These are phyloP conservation scores for Hephaestus fuliginosus DNA, from an alignment of 2,797 vertebrate genomes.

Conservation along the genomic window DNA sequence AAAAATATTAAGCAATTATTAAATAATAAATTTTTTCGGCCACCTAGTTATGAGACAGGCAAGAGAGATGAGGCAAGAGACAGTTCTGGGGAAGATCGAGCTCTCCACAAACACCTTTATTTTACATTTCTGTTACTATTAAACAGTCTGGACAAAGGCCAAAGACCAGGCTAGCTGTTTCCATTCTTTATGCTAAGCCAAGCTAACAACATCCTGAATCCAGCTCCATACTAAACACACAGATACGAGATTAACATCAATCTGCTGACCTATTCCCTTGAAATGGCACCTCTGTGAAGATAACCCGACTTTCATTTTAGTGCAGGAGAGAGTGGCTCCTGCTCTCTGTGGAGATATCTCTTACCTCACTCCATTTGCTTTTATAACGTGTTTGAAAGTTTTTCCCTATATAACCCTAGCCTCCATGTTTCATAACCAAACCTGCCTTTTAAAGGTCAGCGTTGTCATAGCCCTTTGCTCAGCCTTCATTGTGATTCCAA, in stretches of 20 bases:
- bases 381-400: slow-evolving; percentile 14
- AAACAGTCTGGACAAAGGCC: too few relatives aligned
- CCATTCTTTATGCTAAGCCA: background rate
- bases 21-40: too few relatives aligned
- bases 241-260: background rate
- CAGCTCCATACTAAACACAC: background rate
- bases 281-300: background rate
- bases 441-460: slow-evolving; percentile 67
- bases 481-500: slow-evolving; percentile 46
- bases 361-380: slow-evolving; percentile 3
- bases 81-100: too few relatives aligned
- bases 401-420: slow-evolving; percentile 19
- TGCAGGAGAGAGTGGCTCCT: background rate
- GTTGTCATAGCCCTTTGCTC: slow-evolving; percentile 47
- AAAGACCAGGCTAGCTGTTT: background rate
- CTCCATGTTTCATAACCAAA: slow-evolving; percentile 34
- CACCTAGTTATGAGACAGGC: too few relatives aligned
- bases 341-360: background rate
- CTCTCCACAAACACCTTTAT: too few relatives aligned
- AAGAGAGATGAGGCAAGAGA: too few relatives aligned
- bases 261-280: background rate
- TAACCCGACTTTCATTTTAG: background rate
- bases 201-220: background rate
- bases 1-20: too few relatives aligned
- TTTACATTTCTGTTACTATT: too few relatives aligned